Base-by-base conservation (phyloP, 2,797 vertebrate species). In the Enteromius treurensis region DNA sequence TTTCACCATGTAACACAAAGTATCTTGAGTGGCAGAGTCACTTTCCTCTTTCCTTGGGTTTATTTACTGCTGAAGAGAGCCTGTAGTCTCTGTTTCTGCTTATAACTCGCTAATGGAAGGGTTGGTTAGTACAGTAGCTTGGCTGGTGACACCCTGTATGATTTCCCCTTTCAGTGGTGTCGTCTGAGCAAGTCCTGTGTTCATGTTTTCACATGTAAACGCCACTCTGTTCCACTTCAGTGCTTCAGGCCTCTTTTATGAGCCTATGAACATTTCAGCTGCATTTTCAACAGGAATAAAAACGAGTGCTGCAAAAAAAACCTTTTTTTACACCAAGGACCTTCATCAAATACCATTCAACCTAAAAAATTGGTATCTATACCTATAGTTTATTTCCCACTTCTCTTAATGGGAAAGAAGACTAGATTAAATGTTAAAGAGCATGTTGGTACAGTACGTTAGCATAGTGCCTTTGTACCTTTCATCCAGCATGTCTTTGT, bases 1-100 rank as follows among this genome's bases (percentile, higher is more conserved):
- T 94, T 93, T 94, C 87, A 88, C 88, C 89, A 67, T 91, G 90
- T 89, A 90, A 90, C 86, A 79, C 77, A 90, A 88, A 83, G 87
- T 88, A 91, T 91, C 86, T 87, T 90, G 88, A 92, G 88, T 89
- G 86, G 86, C 90, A 90, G 87, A 84, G 86, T 89, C 85, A 88
- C 85, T 91, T 91, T 84, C 84, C 89, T 88, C 79, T 69, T 86
- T 89, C 86, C 86, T 87, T 40, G 62, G 90, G 85, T 88, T 88
- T 83, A 67, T 84, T 88, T 81, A 53, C 70, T 65, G 45, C 70
- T 40, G 34, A 65, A 21, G 21, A 51, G 45, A 55, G n/a, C 79
- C 65, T 21, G 70, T 47, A 79, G 58, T 58, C 34, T 69, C 47
- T 14, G 26, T 77, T 71, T 62, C 42, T 55, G 37, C 40, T 69